phyloP scores from a whole-genome alignment of 2,888 invertebrate species.

The Ctena decussata region DNA sequence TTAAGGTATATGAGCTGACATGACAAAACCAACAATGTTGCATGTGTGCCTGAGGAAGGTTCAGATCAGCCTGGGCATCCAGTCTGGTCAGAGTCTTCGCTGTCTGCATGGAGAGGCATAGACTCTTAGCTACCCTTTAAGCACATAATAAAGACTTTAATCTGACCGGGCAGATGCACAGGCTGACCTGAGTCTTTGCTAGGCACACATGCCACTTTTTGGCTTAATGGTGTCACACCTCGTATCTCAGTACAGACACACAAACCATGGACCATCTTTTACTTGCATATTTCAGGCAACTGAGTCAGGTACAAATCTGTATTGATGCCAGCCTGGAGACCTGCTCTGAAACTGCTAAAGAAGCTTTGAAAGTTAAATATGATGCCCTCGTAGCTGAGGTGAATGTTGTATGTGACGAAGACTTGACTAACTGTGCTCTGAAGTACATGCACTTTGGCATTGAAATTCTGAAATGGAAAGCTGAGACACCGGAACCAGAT shows the following conservation, averaged over 20 bases:
- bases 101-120: no score
- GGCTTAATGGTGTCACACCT: no score
- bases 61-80: background rate
- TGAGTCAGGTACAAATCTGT: conserved; percentile 24
- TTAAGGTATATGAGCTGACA: no score
- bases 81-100: background rate
- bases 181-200: no score
- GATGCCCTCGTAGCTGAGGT: background rate
- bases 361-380: conserved; percentile 12
- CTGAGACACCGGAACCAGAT: background rate
- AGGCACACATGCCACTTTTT: no score
- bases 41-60: background rate
- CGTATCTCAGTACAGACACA: no score
- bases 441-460: conserved; percentile 33
- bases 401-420: conserved; percentile 30
- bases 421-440: conserved; percentile 30
- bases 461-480: conserved; percentile 50
- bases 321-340: conserved; percentile 33
- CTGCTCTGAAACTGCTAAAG: conserved; percentile 29
- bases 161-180: no score
- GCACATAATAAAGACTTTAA: no score
- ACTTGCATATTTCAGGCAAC: conserved; percentile 53
- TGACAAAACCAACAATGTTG: no score
- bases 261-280: no score
- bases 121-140: no score